These are phyloP conservation scores for Sorex araneus DNA, from an alignment of 2,113 vertebrate species.

Conservation along the genomic window DNA sequence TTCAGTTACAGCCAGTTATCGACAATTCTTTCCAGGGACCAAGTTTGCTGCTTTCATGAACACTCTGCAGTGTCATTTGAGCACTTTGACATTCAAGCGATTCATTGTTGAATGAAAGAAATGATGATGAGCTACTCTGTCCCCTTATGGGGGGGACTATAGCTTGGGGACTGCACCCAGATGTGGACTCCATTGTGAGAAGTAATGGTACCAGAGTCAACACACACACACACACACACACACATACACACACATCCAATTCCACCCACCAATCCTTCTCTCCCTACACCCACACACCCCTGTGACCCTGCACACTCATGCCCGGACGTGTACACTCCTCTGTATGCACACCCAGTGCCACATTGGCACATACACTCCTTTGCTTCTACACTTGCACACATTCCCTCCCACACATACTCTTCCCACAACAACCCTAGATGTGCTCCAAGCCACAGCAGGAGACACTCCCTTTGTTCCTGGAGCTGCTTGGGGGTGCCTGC, in stretches of 20 bases:
- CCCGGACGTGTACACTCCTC: background rate
- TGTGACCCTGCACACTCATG: background rate
- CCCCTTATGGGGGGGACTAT: background rate
- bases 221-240: background rate
- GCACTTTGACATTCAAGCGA: background rate
- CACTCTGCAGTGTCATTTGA: background rate
- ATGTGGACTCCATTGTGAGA: background rate
- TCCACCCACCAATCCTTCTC: background rate
- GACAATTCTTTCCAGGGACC: slow-evolving; percentile 19
- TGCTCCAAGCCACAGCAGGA: slow-evolving; percentile 8
- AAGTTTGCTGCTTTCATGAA: slow-evolving; percentile 45
- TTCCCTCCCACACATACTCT: background rate
- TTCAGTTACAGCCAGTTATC: background rate
- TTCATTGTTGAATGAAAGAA: background rate
- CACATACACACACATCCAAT: background rate
- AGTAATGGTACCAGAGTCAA: background rate
- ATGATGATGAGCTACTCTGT: background rate
- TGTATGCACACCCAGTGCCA: too few species aligned
- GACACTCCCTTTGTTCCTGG: slow-evolving; percentile 17
- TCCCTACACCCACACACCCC: background rate
- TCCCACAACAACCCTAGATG: slow-evolving; percentile 3
- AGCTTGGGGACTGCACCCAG: background rate
- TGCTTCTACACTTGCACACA: background rate
- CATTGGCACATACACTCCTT: background rate
- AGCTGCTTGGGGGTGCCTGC: background rate